These are phyloP conservation scores for Antheraea yamamai DNA, from an alignment of 2,888 invertebrate species.

Conservation along the genomic window DNA sequence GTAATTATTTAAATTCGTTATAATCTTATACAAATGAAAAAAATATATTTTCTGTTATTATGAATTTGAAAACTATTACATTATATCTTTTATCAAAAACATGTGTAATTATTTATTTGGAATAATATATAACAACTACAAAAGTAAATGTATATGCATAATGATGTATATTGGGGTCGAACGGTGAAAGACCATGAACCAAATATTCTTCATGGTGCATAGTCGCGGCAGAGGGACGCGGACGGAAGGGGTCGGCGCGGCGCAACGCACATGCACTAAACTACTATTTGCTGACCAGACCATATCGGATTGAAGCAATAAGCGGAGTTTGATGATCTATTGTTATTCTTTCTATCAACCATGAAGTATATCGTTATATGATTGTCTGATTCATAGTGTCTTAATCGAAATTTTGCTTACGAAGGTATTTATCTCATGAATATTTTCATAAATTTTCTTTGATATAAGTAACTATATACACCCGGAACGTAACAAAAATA, in stretches of 20 bases:
- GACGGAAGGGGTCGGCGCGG: neutral
- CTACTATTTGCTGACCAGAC: slow-evolving; percentile 53
- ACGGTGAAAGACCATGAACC: slow-evolving; percentile 60
- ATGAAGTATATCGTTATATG: slow-evolving; percentile 50
- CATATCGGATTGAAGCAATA: slow-evolving; percentile 45
- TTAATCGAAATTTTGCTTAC: neutral
- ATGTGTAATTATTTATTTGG: neutral
- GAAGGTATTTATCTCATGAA: neutral
- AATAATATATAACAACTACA: neutral
- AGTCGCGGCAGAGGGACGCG: slow-evolving; percentile 35
- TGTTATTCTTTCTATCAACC: slow-evolving; percentile 71
- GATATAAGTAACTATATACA: neutral
- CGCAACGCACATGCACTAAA: slow-evolving; percentile 33
- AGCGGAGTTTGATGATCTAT: slow-evolving; percentile 64
- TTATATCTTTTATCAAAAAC: too few species aligned
- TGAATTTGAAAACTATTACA: too few species aligned
- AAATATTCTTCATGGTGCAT: slow-evolving; percentile 70
- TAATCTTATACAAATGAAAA: too few species aligned
- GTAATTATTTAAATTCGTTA: too few species aligned
- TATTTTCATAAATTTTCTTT: neutral
- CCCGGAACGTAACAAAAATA: neutral
- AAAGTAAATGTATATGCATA: neutral
- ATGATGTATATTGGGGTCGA: slow-evolving; percentile 5
- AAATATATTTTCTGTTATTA: too few species aligned
- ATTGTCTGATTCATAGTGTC: slow-evolving; percentile 1